Conservation (phyloP, 92 coral and sea anemone genomes). For the Paramuricea clavata region DNA sequence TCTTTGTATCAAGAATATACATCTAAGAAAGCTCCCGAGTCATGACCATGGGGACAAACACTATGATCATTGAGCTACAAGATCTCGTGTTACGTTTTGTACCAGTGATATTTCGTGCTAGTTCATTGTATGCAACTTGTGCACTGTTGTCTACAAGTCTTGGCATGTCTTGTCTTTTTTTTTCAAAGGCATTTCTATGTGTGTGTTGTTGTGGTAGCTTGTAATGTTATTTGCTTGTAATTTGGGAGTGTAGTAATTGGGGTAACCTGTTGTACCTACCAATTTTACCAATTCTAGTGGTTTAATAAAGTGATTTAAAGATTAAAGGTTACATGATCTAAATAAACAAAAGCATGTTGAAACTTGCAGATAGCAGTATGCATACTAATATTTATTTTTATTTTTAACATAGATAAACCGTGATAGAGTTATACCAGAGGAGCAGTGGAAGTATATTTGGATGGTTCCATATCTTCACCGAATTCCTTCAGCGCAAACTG, state of each 20-base stretch:
- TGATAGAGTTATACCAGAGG: slow-evolving; percentile 11
- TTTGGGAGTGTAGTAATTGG: no score
- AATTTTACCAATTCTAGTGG: no score
- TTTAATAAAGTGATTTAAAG: no score
- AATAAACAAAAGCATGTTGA: not conserved
- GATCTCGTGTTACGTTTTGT: not conserved
- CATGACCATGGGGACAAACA: not conserved
- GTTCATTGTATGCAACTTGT: no score
- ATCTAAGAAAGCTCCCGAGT: not conserved
- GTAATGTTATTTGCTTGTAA: no score
- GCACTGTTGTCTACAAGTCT: not conserved
- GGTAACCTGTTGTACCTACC: no score
- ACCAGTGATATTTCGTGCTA: no score
- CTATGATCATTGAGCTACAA: not conserved
- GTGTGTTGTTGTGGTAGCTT: no score
- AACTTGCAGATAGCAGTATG: not conserved
- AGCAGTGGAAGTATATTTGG: not conserved
- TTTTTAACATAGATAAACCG: not conserved
- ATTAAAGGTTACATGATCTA: not conserved
- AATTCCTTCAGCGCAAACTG: slow-evolving; percentile 1
- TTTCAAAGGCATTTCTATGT: no score
- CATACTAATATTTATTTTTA: not conserved
- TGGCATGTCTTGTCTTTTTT: not conserved
- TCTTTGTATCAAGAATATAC: not conserved
- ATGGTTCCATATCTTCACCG: no score